Conservation (phyloP, 1,140 invertebrate genomes). For the Dufourea novaeangliae region DNA sequence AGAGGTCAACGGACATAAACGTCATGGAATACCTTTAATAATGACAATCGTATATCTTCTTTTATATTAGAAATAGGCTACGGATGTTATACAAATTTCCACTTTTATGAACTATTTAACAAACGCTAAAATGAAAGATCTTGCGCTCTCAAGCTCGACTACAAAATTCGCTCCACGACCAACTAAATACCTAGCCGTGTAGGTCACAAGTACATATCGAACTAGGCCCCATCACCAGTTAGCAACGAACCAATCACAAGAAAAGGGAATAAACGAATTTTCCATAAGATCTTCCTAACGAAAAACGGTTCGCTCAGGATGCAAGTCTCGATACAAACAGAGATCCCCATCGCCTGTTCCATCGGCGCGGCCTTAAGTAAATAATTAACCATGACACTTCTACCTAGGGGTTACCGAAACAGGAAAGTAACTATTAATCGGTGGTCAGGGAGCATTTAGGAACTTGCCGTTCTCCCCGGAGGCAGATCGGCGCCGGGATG, state of each 20-base stretch:
- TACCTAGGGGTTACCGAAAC: not conserved
- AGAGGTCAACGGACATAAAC: not conserved
- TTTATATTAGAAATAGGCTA: too few species aligned
- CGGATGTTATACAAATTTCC: too few species aligned
- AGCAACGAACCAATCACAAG: too few species aligned
- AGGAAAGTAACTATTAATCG: conserved; percentile 22
- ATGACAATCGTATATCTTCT: not conserved
- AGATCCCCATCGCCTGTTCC: conserved; percentile 12
- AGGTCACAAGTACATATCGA: too few species aligned
- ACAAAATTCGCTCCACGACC: too few species aligned
- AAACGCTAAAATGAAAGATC: too few species aligned
- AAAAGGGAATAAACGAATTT: too few species aligned
- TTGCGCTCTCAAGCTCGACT: too few species aligned
- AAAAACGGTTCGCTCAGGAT: conserved; percentile 17
- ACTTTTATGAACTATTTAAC: too few species aligned
- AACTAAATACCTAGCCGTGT: too few species aligned
- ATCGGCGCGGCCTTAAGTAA: conserved; percentile 28
- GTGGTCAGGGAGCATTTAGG: conserved; percentile 40
- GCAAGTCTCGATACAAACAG: conserved; percentile 28
- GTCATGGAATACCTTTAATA: not conserved
- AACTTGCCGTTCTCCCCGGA: conserved; percentile 31
- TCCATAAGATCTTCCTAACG: conserved; percentile 30
- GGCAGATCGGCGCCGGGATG: conserved; percentile 59
- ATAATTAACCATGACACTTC: conserved; percentile 37
- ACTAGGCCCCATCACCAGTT: too few species aligned